phyloP scores from a whole-genome alignment of 2,888 invertebrate genomes.

The Hirtodrosophila trivittata region DNA sequence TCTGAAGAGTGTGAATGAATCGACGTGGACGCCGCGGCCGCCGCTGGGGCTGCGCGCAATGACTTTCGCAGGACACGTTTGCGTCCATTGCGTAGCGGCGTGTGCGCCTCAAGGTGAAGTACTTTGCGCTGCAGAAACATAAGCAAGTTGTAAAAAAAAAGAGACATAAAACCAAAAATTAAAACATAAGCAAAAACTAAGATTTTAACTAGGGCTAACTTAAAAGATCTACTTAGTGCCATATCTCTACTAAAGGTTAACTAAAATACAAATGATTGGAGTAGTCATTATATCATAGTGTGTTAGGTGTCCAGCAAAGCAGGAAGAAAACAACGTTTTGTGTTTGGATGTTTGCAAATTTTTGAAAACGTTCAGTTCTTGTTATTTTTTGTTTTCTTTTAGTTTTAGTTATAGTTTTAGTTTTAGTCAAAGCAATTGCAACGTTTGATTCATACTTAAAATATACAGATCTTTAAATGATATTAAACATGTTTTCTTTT shows the following conservation, averaged over 20 bases:
- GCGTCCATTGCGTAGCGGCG: slow-evolving; percentile 77
- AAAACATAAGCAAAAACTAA: slow-evolving; percentile 3
- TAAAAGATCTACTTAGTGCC: neutral
- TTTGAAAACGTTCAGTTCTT: slow-evolving; percentile 37
- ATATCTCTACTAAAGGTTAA: too few species aligned
- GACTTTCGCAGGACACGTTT: slow-evolving; percentile 67
- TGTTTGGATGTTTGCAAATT: slow-evolving; percentile 25
- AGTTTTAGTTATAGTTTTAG: slow-evolving; percentile 10
- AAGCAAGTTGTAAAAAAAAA: slow-evolving; percentile 20
- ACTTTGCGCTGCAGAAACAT: slow-evolving; percentile 43
- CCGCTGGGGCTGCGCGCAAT: slow-evolving; percentile 5
- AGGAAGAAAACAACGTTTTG: slow-evolving; percentile 60
- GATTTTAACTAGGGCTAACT: neutral
- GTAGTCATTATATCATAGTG: too few species aligned
- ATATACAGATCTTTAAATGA: neutral
- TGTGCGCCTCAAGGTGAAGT: slow-evolving; percentile 52
- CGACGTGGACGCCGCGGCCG: slow-evolving; percentile 22
- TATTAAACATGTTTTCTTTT: neutral
- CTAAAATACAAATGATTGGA: too few species aligned
- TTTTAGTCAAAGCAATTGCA: slow-evolving; percentile 33
- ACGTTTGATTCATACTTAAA: neutral
- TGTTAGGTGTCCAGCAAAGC: neutral
- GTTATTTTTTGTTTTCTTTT: slow-evolving; percentile 16
- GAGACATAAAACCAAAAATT: slow-evolving; percentile 8
- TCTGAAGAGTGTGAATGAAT: slow-evolving; percentile 25